Evolutionary conservation across 2,888 invertebrate species (phyloP).

Genomic region (Enchytraeus crypticus): DNA sequence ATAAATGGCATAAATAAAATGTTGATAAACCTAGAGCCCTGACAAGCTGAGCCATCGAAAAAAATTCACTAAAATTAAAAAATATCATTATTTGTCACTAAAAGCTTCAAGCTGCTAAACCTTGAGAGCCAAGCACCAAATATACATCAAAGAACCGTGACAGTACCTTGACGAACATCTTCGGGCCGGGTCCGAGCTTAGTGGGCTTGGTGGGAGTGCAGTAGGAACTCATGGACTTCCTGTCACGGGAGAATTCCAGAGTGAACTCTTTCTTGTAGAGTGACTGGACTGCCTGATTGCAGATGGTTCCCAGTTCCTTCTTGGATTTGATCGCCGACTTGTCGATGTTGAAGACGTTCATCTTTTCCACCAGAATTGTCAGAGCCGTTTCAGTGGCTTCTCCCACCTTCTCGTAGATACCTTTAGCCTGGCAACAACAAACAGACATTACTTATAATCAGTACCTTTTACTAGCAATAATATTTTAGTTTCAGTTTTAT

Average conservation of each 20-base stretch:
- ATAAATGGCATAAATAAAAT: too few relatives aligned
- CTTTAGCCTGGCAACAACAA: slow-evolving; percentile 84
- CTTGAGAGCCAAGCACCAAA: too few relatives aligned
- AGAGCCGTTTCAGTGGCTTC: slow-evolving; percentile 99
- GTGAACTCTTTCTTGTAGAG: slow-evolving; percentile 99
- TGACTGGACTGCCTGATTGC: slow-evolving; percentile 71
- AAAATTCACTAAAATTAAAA: too few relatives aligned
- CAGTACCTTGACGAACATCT: slow-evolving; percentile 74
- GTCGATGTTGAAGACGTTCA: slow-evolving; percentile 84
- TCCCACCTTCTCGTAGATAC: slow-evolving; percentile 96
- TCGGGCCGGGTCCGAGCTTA: slow-evolving; percentile 73
- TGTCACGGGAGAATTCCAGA: slow-evolving; percentile 97
- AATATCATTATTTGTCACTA: too few relatives aligned
- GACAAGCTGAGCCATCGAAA: too few relatives aligned
- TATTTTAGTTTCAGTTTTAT: too few relatives aligned
- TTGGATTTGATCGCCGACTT: slow-evolving; percentile 92
- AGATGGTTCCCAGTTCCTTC: slow-evolving; percentile 64
- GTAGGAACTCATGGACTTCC: slow-evolving; percentile 99
- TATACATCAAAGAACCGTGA: background rate
- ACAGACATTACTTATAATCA: too few relatives aligned
- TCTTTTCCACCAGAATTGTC: too few relatives aligned
- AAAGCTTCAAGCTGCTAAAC: too few relatives aligned
- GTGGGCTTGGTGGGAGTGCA: slow-evolving; percentile 78
- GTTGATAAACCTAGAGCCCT: too few relatives aligned
- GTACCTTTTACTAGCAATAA: too few relatives aligned